Conservation (phyloP, 2,888 invertebrate genomes). For the Drosophila peninsularis region DNA sequence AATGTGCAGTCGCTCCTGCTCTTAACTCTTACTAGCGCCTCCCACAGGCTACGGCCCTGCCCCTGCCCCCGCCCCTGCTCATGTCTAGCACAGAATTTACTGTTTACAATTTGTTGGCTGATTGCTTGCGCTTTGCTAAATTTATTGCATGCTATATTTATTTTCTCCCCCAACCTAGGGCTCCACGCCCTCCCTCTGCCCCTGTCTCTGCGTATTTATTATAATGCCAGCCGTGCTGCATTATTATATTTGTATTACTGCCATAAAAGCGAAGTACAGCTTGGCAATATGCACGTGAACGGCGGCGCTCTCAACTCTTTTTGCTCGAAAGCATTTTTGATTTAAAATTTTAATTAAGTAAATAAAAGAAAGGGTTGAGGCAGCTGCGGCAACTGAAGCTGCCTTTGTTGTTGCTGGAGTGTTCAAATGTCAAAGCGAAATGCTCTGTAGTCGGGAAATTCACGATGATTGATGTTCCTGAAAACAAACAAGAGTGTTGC, state of each 20-base stretch:
- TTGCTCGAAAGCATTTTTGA: constrained; percentile 7
- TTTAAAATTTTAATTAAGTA: constrained; percentile 66
- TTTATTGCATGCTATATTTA: constrained; percentile 73
- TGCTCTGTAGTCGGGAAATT: not conserved
- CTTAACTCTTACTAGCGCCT: not conserved
- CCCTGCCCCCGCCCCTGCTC: constrained; percentile 38
- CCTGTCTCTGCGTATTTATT: constrained; percentile 61
- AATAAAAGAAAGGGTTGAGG: constrained; percentile 5
- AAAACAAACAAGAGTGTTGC: not conserved
- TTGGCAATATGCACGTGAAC: constrained; percentile 7
- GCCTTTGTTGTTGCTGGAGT: not conserved
- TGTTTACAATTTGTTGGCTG: constrained; percentile 78
- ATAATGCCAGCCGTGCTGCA: constrained; percentile 62
- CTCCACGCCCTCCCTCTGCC: not conserved
- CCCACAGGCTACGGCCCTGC: constrained; percentile 1
- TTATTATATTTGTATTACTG: constrained; percentile 70
- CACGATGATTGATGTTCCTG: no score
- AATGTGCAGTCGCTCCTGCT: constrained; percentile 49
- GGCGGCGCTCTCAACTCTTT: not conserved
- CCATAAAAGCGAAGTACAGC: constrained; percentile 12
- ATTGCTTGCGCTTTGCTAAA: constrained; percentile 73
- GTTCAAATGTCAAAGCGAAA: not conserved
- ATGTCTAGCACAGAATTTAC: constrained; percentile 61
- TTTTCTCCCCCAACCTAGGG: constrained; percentile 10
- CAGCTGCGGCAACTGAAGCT: not conserved